A percentile compares a stretch with the other conserved stretches of the same genome.
phyloP scores from a whole-genome alignment of 2,113 vertebrate genomes.

The Sylvilagus bachmani region DNA sequence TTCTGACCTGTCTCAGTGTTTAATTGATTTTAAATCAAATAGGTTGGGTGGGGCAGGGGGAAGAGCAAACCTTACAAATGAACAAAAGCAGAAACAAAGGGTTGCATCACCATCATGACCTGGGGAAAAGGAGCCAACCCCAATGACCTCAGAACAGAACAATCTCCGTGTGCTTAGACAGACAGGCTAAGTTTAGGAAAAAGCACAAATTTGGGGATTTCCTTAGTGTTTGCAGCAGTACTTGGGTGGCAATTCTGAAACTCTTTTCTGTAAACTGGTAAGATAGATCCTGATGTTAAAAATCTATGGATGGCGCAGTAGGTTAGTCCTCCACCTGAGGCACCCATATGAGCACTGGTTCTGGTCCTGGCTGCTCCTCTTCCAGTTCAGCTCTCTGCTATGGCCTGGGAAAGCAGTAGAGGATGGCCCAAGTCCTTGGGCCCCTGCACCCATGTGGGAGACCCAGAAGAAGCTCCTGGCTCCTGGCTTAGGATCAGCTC shows the following conservation, averaged over 20 bases:
- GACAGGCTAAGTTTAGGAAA: background rate
- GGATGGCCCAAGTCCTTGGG: too few species aligned
- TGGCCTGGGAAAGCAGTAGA: too few species aligned
- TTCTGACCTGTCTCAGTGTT: background rate
- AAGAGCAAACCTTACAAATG: background rate
- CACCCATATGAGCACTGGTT: too few species aligned
- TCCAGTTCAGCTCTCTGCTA: too few species aligned
- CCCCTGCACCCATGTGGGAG: too few species aligned
- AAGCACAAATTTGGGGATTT: background rate
- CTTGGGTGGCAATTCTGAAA: background rate
- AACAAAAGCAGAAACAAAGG: background rate
- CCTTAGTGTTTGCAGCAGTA: background rate
- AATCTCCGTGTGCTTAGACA: background rate
- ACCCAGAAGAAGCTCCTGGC: too few species aligned
- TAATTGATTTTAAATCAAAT: background rate
- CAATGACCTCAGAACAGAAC: background rate
- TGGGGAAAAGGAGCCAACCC: background rate
- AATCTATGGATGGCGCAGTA: too few species aligned
- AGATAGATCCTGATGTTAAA: background rate
- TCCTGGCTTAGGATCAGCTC: too few species aligned
- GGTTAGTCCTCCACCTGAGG: too few species aligned
- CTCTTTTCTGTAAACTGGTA: background rate
- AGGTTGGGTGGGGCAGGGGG: background rate
- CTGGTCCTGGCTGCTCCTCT: too few species aligned
- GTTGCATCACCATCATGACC: background rate